phyloP scores from a whole-genome alignment of 2,888 invertebrate genomes.

The Plebejus anna region DNA sequence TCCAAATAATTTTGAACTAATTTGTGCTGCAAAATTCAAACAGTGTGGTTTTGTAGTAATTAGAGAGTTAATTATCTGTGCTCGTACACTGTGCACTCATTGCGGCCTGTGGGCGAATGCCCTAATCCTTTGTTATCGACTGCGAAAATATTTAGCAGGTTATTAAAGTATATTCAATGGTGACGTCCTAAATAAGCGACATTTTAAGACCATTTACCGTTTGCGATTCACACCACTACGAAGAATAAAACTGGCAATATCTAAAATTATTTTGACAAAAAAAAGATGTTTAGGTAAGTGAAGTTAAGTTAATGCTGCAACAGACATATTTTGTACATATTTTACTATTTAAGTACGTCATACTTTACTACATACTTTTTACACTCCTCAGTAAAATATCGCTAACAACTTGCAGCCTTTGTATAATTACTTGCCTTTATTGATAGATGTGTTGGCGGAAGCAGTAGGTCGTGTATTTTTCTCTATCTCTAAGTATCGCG shows the following conservation, averaged over 20 bases:
- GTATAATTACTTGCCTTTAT: background rate
- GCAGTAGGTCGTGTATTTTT: background rate
- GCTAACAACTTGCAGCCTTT: too few relatives aligned
- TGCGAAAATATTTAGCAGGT: background rate
- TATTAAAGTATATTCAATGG: background rate
- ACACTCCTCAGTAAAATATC: too few relatives aligned
- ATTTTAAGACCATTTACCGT: background rate
- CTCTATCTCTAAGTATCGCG: conserved; percentile 37
- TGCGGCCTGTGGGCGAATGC: conserved; percentile 1
- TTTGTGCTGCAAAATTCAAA: conserved; percentile 19
- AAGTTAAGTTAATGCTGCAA: too few relatives aligned
- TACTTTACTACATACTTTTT: too few relatives aligned
- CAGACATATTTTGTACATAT: too few relatives aligned
- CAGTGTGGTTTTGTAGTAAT: conserved; percentile 21
- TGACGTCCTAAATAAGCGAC: background rate
- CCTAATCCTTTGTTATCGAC: background rate
- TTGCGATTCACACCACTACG: background rate
- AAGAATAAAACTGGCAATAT: too few relatives aligned
- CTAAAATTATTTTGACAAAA: too few relatives aligned
- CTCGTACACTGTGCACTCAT: background rate
- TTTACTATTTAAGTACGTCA: too few relatives aligned
- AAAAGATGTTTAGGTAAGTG: too few relatives aligned
- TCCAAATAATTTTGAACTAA: background rate
- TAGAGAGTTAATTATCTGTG: conserved; percentile 16
- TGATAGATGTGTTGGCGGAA: background rate